phyloP scores from a whole-genome alignment of 1,140 invertebrate species.

The Philotrypesis tridentata region DNA sequence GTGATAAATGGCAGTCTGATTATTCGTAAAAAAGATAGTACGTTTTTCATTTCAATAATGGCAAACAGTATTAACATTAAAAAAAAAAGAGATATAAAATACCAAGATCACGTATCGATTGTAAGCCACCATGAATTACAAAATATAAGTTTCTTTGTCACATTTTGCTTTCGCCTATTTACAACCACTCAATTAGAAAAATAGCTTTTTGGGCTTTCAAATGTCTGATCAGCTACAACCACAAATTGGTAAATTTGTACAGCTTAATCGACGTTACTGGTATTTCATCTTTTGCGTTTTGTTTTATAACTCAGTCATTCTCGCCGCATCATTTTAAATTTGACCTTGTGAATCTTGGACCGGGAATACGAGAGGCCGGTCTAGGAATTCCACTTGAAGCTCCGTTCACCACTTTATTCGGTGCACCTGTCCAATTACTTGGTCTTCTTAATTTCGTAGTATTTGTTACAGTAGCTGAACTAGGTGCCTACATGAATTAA shows the following conservation, averaged over 20 bases:
- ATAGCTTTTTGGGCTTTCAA: slow-evolving; percentile 33
- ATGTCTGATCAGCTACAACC: slow-evolving; percentile 11
- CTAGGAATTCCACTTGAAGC: slow-evolving; percentile 68
- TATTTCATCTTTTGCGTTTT: slow-evolving; percentile 30
- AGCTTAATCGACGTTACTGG: slow-evolving; percentile 18
- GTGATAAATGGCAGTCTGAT: slow-evolving; percentile 42
- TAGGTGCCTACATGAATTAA: slow-evolving; percentile 15
- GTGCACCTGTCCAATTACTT: slow-evolving; percentile 57
- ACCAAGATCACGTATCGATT: slow-evolving; percentile 22
- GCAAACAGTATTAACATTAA: slow-evolving; percentile 33
- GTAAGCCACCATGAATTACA: background rate
- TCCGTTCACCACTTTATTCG: slow-evolving; percentile 55
- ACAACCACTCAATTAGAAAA: slow-evolving; percentile 46
- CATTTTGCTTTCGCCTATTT: slow-evolving; percentile 38
- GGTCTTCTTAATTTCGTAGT: slow-evolving; percentile 64
- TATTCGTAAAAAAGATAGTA: slow-evolving; percentile 21
- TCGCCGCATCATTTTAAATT: slow-evolving; percentile 41
- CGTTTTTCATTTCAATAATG: slow-evolving; percentile 23
- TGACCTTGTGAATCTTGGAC: slow-evolving; percentile 58
- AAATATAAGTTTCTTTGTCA: background rate
- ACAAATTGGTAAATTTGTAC: slow-evolving; percentile 36
- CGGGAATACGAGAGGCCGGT: slow-evolving; percentile 70
- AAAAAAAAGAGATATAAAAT: slow-evolving; percentile 44
- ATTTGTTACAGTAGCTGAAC: slow-evolving; percentile 51
- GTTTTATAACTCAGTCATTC: slow-evolving; percentile 31